Conservation (phyloP, 2,797 vertebrate genomes). For the Silurus lanzhouensis region DNA sequence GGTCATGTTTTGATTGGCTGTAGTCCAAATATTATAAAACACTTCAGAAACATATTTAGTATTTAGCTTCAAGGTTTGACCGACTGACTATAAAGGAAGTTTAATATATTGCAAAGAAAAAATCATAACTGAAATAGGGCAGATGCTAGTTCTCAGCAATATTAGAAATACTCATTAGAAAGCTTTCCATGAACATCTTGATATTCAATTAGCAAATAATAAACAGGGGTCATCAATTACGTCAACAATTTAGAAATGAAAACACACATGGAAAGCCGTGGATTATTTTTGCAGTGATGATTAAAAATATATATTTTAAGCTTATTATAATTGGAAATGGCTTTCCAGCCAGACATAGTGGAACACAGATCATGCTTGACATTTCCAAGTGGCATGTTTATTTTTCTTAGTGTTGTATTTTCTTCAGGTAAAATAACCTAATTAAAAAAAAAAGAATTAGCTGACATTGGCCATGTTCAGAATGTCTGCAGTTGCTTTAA, state of each 20-base stretch:
- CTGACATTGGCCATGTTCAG: not conserved
- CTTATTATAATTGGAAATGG: not conserved
- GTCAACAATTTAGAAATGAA: not conserved
- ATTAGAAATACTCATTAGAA: not conserved
- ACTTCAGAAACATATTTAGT: not conserved
- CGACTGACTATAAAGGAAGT: not conserved
- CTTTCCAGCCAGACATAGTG: not conserved
- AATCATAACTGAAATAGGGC: not conserved
- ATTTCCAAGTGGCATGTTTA: not conserved
- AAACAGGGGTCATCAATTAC: not conserved
- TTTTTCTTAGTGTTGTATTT: not conserved
- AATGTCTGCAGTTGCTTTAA: not conserved
- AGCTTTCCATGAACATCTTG: not conserved
- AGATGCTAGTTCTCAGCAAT: not conserved
- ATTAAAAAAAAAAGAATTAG: constrained; percentile 5
- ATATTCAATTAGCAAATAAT: not conserved
- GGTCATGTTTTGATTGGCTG: not conserved
- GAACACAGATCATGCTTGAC: not conserved
- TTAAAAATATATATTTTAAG: not conserved
- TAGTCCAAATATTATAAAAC: not conserved
- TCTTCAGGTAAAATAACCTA: not conserved
- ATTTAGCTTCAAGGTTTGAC: not conserved
- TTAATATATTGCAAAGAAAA: not conserved
- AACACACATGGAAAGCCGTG: too few relatives aligned
- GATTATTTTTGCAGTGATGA: not conserved